Evolutionary conservation across 2,888 invertebrate genomes (phyloP).

Genomic region (Synanthedon vespiformis): DNA sequence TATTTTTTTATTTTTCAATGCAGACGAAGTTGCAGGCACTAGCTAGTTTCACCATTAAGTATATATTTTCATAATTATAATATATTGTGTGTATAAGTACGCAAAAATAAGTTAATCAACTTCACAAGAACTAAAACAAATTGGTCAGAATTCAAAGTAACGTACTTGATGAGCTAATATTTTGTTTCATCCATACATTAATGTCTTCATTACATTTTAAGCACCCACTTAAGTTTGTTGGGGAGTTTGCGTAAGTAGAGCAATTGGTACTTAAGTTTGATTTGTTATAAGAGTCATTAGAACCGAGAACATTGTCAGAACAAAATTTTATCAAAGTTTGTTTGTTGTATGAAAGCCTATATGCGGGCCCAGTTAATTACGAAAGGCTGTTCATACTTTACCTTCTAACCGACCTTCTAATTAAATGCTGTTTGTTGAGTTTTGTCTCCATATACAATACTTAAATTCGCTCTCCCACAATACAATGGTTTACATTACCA

Average conservation of each 20-base stretch:
- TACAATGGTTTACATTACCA: too few relatives aligned
- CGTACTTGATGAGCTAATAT: not conserved
- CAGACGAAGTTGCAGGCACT: not conserved
- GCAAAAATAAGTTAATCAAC: too few relatives aligned
- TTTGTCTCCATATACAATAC: not conserved
- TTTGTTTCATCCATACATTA: not conserved
- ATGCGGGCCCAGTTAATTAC: conserved; percentile 30
- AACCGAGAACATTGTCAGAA: conserved; percentile 24
- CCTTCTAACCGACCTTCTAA: conserved; percentile 8
- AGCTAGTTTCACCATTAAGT: not conserved
- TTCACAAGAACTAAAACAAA: too few relatives aligned
- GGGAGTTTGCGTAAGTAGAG: conserved; percentile 23
- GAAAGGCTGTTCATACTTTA: conserved; percentile 17
- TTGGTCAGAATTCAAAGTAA: too few relatives aligned
- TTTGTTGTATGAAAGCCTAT: conserved; percentile 21
- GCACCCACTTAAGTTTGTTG: conserved; percentile 15
- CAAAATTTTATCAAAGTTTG: conserved; percentile 29
- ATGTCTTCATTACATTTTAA: conserved; percentile 24
- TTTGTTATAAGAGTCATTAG: conserved; percentile 37
- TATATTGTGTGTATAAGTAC: too few relatives aligned
- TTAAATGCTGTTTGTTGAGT: not conserved
- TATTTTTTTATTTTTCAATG: not conserved
- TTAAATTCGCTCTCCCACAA: too few relatives aligned
- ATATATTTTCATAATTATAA: too few relatives aligned
- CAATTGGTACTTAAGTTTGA: conserved; percentile 40